These are phyloP conservation scores for Aphis gossypii DNA, from an alignment of 1,140 invertebrate genomes.

Conservation along the genomic window DNA sequence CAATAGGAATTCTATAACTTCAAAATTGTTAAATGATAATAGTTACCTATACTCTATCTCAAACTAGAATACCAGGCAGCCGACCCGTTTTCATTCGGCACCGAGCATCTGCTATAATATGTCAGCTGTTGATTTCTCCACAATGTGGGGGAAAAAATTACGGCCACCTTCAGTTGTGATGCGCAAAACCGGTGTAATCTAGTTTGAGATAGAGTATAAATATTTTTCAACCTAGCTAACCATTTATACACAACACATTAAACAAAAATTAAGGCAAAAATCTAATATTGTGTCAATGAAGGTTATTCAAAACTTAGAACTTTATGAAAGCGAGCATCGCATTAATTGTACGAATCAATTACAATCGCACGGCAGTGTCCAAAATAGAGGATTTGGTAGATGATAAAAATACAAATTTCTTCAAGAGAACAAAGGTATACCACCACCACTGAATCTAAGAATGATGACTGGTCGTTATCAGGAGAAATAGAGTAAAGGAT, in stretches of 20 bases:
- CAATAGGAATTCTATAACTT: background rate
- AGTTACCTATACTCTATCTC: too few species aligned
- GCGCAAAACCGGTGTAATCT: too few species aligned
- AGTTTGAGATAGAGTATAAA: background rate
- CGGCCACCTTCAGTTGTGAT: too few species aligned
- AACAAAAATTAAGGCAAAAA: background rate
- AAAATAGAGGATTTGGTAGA: background rate
- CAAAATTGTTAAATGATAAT: background rate
- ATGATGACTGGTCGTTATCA: too few species aligned
- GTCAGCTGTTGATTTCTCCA: too few species aligned
- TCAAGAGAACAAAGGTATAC: background rate
- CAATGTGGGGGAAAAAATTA: too few species aligned
- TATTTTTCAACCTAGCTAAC: background rate
- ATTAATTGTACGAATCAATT: background rate
- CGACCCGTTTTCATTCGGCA: too few species aligned
- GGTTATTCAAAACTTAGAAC: background rate
- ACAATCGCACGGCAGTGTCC: accelerated
- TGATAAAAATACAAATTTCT: background rate
- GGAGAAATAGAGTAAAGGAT: background rate
- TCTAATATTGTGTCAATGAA: background rate
- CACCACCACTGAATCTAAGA: background rate
- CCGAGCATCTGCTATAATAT: too few species aligned
- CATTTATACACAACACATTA: background rate
- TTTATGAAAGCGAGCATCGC: background rate
- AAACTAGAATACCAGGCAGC: too few species aligned